These are phyloP conservation scores for Pyrocoelia pectoralis DNA, from an alignment of 2,888 invertebrate species.

Conservation along the genomic window DNA sequence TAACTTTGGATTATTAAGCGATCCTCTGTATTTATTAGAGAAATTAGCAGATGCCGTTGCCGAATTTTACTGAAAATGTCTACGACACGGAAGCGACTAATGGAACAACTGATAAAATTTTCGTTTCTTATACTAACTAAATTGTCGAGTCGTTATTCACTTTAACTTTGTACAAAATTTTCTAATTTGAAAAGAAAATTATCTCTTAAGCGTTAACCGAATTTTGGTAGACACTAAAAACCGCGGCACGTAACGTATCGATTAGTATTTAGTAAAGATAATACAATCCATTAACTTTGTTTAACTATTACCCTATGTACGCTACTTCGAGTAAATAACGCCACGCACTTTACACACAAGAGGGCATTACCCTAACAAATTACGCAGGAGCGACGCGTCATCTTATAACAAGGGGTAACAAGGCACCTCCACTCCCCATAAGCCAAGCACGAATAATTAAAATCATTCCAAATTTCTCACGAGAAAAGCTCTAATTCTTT, in stretches of 20 bases:
- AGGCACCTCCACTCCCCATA: background rate
- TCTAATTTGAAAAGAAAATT: constrained; percentile 10
- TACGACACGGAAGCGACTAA: constrained; percentile 30
- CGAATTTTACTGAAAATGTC: constrained; percentile 32
- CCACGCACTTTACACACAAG: constrained; percentile 29
- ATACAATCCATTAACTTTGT: constrained; percentile 38
- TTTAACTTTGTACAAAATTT: constrained; percentile 1
- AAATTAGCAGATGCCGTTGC: constrained; percentile 37
- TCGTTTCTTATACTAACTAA: constrained; percentile 16
- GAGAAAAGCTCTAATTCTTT: background rate
- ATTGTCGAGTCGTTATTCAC: constrained; percentile 11
- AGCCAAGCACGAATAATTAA: constrained; percentile 16
- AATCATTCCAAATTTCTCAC: background rate
- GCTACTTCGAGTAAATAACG: constrained; percentile 31
- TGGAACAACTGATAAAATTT: constrained; percentile 34
- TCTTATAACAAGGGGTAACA: constrained; percentile 21
- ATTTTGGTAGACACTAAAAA: background rate
- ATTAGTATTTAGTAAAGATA: constrained; percentile 12
- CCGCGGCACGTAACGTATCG: constrained; percentile 10
- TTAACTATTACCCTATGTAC: constrained; percentile 34
- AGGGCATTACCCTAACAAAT: constrained; percentile 25
- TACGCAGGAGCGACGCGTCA: constrained; percentile 27
- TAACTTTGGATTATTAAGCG: constrained; percentile 47
- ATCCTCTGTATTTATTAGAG: constrained; percentile 39
- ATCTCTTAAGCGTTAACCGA: background rate